phyloP scores from a whole-genome alignment of 2,888 invertebrate species.

The Therioaphis trifolii region DNA sequence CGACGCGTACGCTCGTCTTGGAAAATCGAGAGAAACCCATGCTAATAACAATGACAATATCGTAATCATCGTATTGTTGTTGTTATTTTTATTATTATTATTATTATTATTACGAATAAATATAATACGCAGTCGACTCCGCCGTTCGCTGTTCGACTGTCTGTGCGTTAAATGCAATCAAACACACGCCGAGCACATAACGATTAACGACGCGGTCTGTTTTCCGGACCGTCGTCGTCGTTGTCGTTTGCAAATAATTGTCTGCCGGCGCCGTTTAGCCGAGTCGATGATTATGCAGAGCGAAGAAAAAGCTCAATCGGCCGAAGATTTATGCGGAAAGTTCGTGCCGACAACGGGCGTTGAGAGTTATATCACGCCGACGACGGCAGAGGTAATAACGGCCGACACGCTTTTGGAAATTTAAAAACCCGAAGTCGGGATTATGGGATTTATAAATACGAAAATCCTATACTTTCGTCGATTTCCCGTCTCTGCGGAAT shows the following conservation, averaged over 20 bases:
- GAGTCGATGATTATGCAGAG: no score
- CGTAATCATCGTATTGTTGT: not conserved
- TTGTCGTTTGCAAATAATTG: no score
- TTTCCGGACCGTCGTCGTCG: not conserved
- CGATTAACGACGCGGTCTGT: not conserved
- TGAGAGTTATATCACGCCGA: not conserved
- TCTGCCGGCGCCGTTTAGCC: not conserved
- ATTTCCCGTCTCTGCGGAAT: not conserved
- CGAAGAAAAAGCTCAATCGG: not conserved
- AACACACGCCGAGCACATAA: no score
- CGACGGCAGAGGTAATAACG: not conserved
- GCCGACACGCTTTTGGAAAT: not conserved
- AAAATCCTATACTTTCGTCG: not conserved
- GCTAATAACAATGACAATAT: not conserved
- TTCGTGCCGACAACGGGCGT: not conserved
- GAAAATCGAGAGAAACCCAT: no score
- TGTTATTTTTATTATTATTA: no score
- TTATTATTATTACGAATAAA: not conserved
- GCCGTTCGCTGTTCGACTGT: not conserved
- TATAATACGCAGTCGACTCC: no score
- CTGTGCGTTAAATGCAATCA: no score
- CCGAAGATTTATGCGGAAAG: not conserved
- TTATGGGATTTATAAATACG: no score
- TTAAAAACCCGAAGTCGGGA: not conserved
- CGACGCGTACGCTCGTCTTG: no score